A percentile compares a stretch with the other conserved stretches of the same genome.
phyloP scores from a whole-genome alignment of 2,888 invertebrate species.

The Philaethria dido region DNA sequence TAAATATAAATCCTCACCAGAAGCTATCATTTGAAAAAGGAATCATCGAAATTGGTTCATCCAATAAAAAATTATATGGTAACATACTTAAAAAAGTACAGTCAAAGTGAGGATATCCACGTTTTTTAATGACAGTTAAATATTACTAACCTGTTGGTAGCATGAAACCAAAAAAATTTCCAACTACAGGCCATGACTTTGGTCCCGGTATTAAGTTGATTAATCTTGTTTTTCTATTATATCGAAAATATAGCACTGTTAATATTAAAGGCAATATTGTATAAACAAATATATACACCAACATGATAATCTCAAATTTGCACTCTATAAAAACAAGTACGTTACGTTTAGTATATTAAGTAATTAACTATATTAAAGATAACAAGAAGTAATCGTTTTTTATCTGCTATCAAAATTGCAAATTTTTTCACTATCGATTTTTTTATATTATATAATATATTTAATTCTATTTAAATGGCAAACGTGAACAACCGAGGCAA shows the following conservation, averaged over 20 bases:
- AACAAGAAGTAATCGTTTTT: not conserved
- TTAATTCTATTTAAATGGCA: not conserved
- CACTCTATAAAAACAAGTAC: not conserved
- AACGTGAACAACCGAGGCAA: not conserved
- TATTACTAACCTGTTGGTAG: constrained; percentile 27
- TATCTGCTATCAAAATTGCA: not conserved
- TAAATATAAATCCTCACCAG: too few species aligned
- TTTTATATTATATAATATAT: not conserved
- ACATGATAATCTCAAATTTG: not conserved
- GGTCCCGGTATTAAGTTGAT: constrained; percentile 35
- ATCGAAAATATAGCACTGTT: constrained; percentile 1
- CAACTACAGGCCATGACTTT: constrained; percentile 30
- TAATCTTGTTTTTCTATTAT: constrained; percentile 20
- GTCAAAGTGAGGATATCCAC: too few species aligned
- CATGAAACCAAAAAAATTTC: constrained; percentile 26
- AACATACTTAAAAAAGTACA: too few species aligned
- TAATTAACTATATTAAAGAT: not conserved
- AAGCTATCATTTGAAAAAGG: too few species aligned
- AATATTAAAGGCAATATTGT: not conserved
- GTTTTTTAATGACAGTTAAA: too few species aligned
- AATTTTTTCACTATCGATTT: not conserved
- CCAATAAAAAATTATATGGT: too few species aligned
- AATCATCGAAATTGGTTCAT: too few species aligned
- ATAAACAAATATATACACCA: not conserved
- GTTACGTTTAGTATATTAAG: not conserved